These are phyloP conservation scores for Erpobdella octoculata DNA, from an alignment of 2,888 invertebrate species.

Conservation along the genomic window DNA sequence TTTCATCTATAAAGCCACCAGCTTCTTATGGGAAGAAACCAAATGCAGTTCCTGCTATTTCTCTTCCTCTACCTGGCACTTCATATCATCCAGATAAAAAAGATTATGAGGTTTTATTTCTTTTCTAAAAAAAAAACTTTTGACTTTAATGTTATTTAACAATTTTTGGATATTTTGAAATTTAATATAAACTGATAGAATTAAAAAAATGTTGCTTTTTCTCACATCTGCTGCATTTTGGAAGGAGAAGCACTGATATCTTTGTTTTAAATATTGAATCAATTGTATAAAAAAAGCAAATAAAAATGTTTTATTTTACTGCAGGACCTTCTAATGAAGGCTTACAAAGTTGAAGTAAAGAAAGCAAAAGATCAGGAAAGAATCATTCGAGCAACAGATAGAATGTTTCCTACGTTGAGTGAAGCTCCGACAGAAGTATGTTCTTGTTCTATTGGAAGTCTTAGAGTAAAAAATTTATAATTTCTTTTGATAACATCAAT, in stretches of 20 bases:
- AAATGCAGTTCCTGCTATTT: neutral
- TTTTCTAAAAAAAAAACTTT: neutral
- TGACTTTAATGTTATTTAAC: too few species aligned
- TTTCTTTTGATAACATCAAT: too few species aligned
- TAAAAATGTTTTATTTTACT: too few species aligned
- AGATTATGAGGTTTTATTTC: constrained; percentile 7
- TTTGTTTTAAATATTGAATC: too few species aligned
- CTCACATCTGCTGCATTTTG: too few species aligned
- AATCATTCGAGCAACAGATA: constrained; percentile 8
- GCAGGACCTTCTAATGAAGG: constrained; percentile 11
- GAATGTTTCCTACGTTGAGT: constrained; percentile 12
- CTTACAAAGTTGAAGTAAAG: neutral
- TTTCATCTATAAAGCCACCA: neutral
- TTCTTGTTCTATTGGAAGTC: too few species aligned
- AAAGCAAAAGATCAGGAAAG: constrained; percentile 15
- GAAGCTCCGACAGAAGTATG: constrained; percentile 18
- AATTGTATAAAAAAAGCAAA: too few species aligned
- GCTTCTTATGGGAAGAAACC: neutral
- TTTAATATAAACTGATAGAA: too few species aligned
- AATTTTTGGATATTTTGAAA: too few species aligned
- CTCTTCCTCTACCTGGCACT: constrained; percentile 5
- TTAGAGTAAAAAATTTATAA: too few species aligned
- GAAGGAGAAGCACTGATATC: too few species aligned
- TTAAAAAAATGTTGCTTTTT: too few species aligned
- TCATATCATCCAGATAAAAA: constrained; percentile 16